Evolutionary conservation across 2,888 invertebrate genomes (phyloP), one percentile per base, ranked within the genome.

Genomic region (Priocnemis perturbator): DNA sequence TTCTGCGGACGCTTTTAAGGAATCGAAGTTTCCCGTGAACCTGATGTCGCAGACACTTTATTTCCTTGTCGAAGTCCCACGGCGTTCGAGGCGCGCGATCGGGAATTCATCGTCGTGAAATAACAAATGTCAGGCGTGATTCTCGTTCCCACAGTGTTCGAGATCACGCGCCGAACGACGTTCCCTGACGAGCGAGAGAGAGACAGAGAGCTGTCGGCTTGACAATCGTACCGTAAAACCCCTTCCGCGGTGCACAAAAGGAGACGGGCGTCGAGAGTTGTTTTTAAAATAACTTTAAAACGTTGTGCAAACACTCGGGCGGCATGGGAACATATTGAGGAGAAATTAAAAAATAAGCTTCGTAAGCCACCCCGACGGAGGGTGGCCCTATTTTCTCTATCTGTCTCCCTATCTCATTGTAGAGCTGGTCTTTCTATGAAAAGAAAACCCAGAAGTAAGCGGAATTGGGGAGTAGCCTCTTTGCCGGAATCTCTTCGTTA

Each of bases 261-360:
- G 65, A 56, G 57, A 48, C n/a, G 9, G 59, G 1, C 37, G 30
- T 37, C 44, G 20, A 55, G 64, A 69, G 77, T 81, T 82, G 82
- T 85, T 85, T 59, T 85, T 82, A 79, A 86, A 86, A 83, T 80
- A 78, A 83, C 73, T 84, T 83, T 78, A 77, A 85, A 84, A 79
- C 73, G 69, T 78, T 77, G 76, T 73, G 71, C 76, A 85, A 85
- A 86, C 82, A 86, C 79, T 82, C 67, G 64, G 70, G 48, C 9
- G 60, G 37, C 77, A 74, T 69, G 78, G 71, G 74, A 81, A 75
- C 77, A 71, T 76, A 81, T 81, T 75, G 83, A 64, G 70, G 58
- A 71, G 77, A 84, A 83, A 84, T 84, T 78, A 79, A 77, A 83
- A 84, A 79, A 80, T 81, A 82, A 84, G 78, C 78, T 78, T 71